Evolutionary conservation across 1,140 invertebrate species (phyloP).

Genomic region (Radopholus similis): DNA sequence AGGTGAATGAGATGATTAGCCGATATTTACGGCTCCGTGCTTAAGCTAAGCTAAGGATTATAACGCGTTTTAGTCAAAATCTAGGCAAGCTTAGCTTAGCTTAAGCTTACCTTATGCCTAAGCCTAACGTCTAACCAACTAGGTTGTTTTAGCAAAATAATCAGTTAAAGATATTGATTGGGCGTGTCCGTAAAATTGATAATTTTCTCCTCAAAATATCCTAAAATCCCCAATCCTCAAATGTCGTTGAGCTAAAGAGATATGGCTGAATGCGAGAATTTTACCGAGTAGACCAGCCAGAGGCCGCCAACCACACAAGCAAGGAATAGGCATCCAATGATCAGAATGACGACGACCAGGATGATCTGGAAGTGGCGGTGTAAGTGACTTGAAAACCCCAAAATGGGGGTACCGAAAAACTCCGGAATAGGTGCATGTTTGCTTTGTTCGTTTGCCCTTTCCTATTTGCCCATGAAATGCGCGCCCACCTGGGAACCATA

Average conservation of each 20-base stretch:
- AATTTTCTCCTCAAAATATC: no score
- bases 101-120: no score
- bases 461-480: neutral
- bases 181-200: no score
- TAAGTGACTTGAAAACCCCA: neutral
- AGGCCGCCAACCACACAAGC: slow-evolving; percentile 5
- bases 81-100: no score
- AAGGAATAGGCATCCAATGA: slow-evolving; percentile 14
- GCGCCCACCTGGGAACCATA: slow-evolving; percentile 4
- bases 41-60: neutral
- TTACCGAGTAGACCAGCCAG: slow-evolving; percentile 19
- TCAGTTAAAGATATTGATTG: no score
- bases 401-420: neutral
- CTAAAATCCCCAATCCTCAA: no score
- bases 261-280: no score
- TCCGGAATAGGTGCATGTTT: neutral
- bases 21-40: neutral
- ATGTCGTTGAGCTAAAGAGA: no score
- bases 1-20: neutral
- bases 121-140: no score
- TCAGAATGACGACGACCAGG: slow-evolving; percentile 8
- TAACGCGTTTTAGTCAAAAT: no score
- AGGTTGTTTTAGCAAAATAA: no score
- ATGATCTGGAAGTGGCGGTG: neutral
- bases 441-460: neutral